Conservation (phyloP, 2,888 invertebrate species). For the Nephrotoma guestfalica region DNA sequence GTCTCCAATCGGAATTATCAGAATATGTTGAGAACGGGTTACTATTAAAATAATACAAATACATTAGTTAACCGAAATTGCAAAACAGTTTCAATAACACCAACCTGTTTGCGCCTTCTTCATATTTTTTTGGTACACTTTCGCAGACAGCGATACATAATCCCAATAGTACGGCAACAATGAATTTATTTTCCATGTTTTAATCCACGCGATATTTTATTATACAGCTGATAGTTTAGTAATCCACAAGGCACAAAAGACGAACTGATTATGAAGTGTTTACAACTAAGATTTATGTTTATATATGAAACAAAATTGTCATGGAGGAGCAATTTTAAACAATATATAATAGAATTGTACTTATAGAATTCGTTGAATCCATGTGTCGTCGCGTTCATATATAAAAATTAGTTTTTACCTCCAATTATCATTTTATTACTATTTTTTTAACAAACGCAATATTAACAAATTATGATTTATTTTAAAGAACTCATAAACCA, state of each 20-base stretch:
- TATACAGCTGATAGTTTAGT: background rate
- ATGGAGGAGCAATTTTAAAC: background rate
- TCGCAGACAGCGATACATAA: background rate
- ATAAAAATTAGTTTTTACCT: background rate
- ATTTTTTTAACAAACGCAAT: background rate
- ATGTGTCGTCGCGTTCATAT: background rate
- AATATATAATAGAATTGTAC: slow-evolving; percentile 5
- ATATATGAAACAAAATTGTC: background rate
- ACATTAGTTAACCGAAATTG: background rate
- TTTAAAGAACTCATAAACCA: background rate
- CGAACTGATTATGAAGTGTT: background rate
- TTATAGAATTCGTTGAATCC: background rate
- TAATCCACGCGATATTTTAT: background rate
- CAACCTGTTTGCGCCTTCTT: background rate
- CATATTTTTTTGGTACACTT: background rate
- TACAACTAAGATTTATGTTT: background rate
- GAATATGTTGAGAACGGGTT: slow-evolving; percentile 5
- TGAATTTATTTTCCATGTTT: background rate
- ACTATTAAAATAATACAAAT: background rate
- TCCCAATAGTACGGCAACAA: background rate
- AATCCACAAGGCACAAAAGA: background rate
- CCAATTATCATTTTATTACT: background rate
- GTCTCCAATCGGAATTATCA: slow-evolving; percentile 22
- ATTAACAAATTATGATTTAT: background rate
- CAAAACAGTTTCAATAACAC: background rate